Conservation (phyloP, 2,888 invertebrate genomes). For the Brachylomia viminalis region DNA sequence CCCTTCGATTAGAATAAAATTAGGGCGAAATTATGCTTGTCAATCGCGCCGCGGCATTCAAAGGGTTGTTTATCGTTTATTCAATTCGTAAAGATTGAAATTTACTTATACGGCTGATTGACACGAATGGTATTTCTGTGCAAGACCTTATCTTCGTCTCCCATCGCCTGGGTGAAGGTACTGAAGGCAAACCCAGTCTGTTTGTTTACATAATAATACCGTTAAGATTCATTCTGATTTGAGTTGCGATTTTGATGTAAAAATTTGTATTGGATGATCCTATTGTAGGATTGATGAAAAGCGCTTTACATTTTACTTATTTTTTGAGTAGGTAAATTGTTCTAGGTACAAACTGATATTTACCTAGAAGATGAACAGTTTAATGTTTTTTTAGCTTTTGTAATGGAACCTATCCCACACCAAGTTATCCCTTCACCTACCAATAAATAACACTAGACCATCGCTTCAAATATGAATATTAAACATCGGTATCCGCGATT, state of each 20-base stretch:
- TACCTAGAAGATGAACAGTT: no score
- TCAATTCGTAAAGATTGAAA: slow-evolving; percentile 61
- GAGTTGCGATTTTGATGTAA: slow-evolving; percentile 47
- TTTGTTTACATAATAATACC: slow-evolving; percentile 67
- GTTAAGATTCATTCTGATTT: slow-evolving; percentile 57
- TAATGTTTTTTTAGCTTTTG: no score
- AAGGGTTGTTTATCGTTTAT: slow-evolving; percentile 64
- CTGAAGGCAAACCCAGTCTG: slow-evolving; percentile 48
- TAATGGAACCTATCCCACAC: no score
- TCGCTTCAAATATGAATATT: slow-evolving; percentile 24
- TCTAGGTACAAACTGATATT: not conserved
- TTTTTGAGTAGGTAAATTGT: not conserved
- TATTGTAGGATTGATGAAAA: slow-evolving; percentile 3
- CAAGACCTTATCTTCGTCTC: slow-evolving; percentile 60
- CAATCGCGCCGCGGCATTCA: slow-evolving; percentile 46
- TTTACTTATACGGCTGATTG: slow-evolving; percentile 67
- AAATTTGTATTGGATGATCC: not conserved
- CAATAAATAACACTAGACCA: not conserved
- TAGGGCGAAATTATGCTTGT: slow-evolving; percentile 59
- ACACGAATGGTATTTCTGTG: slow-evolving; percentile 63
- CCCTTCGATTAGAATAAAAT: slow-evolving; percentile 54
- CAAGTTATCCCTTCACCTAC: not conserved
- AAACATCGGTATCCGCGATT: slow-evolving; percentile 39
- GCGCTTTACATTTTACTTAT: no score
- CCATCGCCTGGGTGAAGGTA: slow-evolving; percentile 59